Percentiles rank a stretch among this genome's conserved stretches.
Evolutionary conservation across 2,797 vertebrate species (phyloP).

Genomic region (Rhinella marina): DNA sequence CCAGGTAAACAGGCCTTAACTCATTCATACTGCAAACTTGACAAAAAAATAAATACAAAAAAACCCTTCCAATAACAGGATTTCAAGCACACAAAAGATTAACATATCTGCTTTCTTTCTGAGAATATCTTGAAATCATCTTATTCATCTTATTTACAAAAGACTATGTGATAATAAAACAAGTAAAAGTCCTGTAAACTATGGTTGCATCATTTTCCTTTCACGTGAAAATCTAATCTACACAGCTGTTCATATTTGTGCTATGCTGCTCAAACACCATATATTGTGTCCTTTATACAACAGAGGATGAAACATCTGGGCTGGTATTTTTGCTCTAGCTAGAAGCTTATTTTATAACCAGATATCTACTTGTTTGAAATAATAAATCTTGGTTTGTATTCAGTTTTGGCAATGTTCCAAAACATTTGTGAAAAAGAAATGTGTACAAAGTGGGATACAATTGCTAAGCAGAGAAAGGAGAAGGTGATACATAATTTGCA

Average conservation of each 20-base stretch:
- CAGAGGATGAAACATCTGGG: slow-evolving; percentile 50
- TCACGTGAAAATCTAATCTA: slow-evolving; percentile 6
- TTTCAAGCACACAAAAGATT: slow-evolving; percentile 20
- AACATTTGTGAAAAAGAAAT: slow-evolving; percentile 63
- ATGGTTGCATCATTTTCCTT: slow-evolving; percentile 4
- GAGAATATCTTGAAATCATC: slow-evolving; percentile 1
- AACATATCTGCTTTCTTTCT: neutral
- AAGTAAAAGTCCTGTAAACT: slow-evolving; percentile 1
- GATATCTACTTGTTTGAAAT: slow-evolving; percentile 61
- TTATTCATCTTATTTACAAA: slow-evolving; percentile 14
- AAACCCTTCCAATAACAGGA: slow-evolving; percentile 28
- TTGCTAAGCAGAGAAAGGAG: slow-evolving; percentile 58
- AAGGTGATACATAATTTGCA: slow-evolving; percentile 61
- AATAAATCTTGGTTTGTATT: slow-evolving; percentile 52
- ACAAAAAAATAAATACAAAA: too few species aligned
- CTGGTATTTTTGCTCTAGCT: slow-evolving; percentile 60
- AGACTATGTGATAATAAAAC: slow-evolving; percentile 27
- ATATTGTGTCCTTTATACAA: slow-evolving; percentile 48
- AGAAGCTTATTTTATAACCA: slow-evolving; percentile 54
- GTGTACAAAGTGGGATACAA: slow-evolving; percentile 66
- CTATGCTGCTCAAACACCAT: slow-evolving; percentile 38
- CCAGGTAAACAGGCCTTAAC: neutral
- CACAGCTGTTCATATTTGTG: slow-evolving; percentile 32
- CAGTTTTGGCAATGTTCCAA: slow-evolving; percentile 58
- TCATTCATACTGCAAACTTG: neutral